Conservation (phyloP, 2,113 vertebrate species). For the Sitta europaea region DNA sequence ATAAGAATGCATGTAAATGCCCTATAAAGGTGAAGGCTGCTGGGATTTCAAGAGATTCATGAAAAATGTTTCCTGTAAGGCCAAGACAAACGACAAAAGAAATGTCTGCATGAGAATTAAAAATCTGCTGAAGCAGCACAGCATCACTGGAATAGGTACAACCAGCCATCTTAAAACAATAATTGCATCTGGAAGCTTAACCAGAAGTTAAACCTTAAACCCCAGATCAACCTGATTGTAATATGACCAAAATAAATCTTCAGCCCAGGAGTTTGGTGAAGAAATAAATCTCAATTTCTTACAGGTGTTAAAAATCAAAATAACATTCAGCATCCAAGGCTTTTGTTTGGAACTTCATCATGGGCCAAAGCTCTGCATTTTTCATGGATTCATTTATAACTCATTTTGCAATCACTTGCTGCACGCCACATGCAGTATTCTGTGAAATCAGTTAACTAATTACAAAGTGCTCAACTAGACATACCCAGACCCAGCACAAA, state of each 20-base stretch:
- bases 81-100: neutral
- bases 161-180: neutral
- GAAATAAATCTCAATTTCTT: neutral
- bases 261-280: neutral
- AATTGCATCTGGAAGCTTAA: neutral
- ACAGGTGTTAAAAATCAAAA: constrained; percentile 55
- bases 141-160: neutral
- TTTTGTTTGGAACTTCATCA: neutral
- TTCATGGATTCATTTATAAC: neutral
- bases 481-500: neutral
- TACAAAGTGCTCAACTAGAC: neutral
- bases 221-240: neutral
- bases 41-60: neutral
- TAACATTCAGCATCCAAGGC: neutral
- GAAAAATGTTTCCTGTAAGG: neutral
- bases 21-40: neutral
- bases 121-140: neutral
- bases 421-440: neutral
- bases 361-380: neutral
- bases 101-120: neutral
- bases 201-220: neutral
- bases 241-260: neutral
- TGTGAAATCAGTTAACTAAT: neutral
- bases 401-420: constrained; percentile 24
- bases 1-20: neutral